Evolutionary conservation across 1,140 invertebrate genomes (phyloP), one percentile per base, ranked within the genome.

Genomic region (Trichonephila inaurata): DNA sequence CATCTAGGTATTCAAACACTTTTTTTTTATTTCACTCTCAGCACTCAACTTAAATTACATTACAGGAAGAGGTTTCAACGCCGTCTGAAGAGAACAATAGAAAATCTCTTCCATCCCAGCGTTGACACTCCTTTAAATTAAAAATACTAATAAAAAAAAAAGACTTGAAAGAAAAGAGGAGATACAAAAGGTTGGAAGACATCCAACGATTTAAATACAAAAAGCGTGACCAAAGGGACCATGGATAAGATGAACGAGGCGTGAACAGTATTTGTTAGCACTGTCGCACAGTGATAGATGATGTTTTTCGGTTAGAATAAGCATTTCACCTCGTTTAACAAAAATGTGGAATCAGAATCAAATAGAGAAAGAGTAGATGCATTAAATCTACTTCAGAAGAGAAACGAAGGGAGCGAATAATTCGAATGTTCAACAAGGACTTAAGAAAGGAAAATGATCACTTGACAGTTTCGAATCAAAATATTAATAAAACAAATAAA

Each of bases 241-340:
- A 77, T 72, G 64, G 58, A 62, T 61, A 64, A 89, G 89, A 91
- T 91, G 89, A 60, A 91, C 24, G 77, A 91, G 77, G 89, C 77
- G 89, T 83, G 89, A 83, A 91, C 60, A 28, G 44, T 64, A 82
- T 83, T 91, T 91, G 77, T 91, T 91, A 91, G 89, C 89, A 44
- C 33, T 77, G 89, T 83, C 89, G 58, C 28, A 5, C n/a, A 18
- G n/a, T 91, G 89, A 91, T 91, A 77, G 60, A 91, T 91, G 72
- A 28, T 21, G 51, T 83, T 91, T 40, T 60, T 8, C n/a, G 4
- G 60, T 28, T 33, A 60, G 60, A 62, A 33, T n/a, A 64, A 89
- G 51, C 40, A 64, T 87, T 89, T 87, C 21, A 16, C 18, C 28
- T 21, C 40, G 64, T 69, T 89, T 89, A 89, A 89, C 64, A 89